Evolutionary conservation across 2,888 invertebrate genomes (phyloP), one percentile per base, ranked within the genome.

Genomic region (Epinotia ramella): DNA sequence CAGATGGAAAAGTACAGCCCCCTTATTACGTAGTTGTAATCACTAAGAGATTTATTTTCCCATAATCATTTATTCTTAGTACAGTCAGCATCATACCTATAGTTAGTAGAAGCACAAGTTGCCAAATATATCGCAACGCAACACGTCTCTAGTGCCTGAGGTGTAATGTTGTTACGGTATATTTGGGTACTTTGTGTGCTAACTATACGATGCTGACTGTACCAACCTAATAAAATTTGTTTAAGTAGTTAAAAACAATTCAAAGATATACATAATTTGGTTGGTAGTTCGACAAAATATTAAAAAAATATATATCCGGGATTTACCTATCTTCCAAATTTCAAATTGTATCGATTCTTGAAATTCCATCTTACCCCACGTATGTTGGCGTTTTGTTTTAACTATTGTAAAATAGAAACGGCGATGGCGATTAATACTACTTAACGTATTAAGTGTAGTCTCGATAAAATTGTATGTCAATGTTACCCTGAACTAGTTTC

Each of bases 401-500:
- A 33, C 6, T 33, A 40, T 9, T 40, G 40, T 40, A 9, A 40
- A 40, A 56, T 53, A 18, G 40, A 11, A 24, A 72, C 56, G 56
- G 40, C 40, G 16, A 68, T 7, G 18, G 40, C 16, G 18, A 69
- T 46, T 60, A n/a, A 18, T 13, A 44, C 20, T 56, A 20, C 18
- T 9, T 64, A 72, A 72, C 56, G 44, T n/a, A 13, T 20, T 59
- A n/a, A 2, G n/a, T 20, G 40, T 40, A 24, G 16, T 40, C 7
- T 60, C 13, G 65, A 65, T 72, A 71, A 71, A 53, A 65, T 68
- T 68, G 57, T 73, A 49, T 73, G 24, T 65, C 59, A 77, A 73
- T 69, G 76, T 77, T 69, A 73, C 49, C 63, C 67, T 65, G 72
- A 57, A 3, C 59, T 73, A 73, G 64, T 65, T 65, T 56, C 72